These are phyloP conservation scores for Caprella mutica DNA, from an alignment of 2,888 invertebrate genomes.

Conservation along the genomic window DNA sequence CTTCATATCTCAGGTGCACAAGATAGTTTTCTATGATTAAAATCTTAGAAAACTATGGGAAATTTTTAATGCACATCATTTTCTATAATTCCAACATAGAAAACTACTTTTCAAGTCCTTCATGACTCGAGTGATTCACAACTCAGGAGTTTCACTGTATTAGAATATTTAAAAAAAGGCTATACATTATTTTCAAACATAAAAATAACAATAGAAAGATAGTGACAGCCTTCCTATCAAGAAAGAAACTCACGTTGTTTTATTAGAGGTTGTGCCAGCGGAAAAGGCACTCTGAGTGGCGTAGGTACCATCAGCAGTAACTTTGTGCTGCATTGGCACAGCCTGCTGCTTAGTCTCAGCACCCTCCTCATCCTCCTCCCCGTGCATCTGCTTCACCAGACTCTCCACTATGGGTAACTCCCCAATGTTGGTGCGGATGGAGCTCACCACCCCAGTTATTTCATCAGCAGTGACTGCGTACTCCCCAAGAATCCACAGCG, in stretches of 20 bases:
- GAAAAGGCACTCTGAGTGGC: slow-evolving; percentile 96
- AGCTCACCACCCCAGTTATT: slow-evolving; percentile 52
- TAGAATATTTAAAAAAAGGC: not conserved
- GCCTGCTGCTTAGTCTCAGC: slow-evolving; percentile 34
- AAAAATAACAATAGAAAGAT: no score
- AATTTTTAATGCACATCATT: not conserved
- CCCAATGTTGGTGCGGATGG: slow-evolving; percentile 61
- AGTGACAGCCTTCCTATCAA: not conserved
- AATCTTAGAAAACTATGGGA: no score
- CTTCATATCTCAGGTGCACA: no score
- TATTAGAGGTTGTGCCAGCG: slow-evolving; percentile 45
- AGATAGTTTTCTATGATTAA: no score
- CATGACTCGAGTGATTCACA: no score
- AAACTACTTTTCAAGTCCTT: no score
- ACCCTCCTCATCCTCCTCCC: slow-evolving; percentile 48
- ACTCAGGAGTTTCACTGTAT: no score
- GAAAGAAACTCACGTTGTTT: not conserved
- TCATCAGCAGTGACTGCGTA: slow-evolving; percentile 60
- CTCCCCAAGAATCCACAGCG: slow-evolving; percentile 95
- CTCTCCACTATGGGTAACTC: slow-evolving; percentile 55
- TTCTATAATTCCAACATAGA: no score
- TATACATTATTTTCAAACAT: no score
- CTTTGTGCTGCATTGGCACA: slow-evolving; percentile 52
- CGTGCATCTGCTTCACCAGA: slow-evolving; percentile 57
- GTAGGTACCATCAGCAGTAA: slow-evolving; percentile 98